Percentiles rank a stretch among this genome's conserved stretches.
Evolutionary conservation across 2,113 vertebrate genomes (phyloP).

Genomic region (Spermophilus dauricus): DNA sequence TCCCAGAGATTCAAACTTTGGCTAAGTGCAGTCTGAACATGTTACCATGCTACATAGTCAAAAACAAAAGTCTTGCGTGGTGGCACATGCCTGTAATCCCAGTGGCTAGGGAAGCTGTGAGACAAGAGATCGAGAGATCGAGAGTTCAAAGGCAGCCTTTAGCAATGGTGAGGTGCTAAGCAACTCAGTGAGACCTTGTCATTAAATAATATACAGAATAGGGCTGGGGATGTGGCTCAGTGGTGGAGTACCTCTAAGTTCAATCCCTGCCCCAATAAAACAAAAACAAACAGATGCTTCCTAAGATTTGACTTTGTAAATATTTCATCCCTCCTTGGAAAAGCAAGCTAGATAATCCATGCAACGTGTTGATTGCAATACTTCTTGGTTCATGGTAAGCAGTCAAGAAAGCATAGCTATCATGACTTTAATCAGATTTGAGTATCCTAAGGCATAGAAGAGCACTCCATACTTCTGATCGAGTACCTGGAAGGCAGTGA

Average conservation of each 20-base stretch:
- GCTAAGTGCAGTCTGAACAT: background rate
- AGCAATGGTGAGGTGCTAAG: too few relatives aligned
- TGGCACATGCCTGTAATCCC: too few relatives aligned
- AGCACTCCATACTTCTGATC: background rate
- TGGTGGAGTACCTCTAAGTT: too few relatives aligned
- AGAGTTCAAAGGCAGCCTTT: too few relatives aligned
- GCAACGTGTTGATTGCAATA: background rate
- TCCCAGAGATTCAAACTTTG: background rate
- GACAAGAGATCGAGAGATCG: too few relatives aligned
- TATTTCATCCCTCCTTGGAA: background rate
- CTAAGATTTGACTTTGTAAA: background rate
- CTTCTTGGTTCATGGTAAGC: background rate
- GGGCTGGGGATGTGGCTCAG: too few relatives aligned
- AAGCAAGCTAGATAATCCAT: background rate
- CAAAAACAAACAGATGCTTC: background rate
- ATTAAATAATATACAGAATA: too few relatives aligned
- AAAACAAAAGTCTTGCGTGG: background rate
- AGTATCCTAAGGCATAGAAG: background rate
- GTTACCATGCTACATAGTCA: background rate
- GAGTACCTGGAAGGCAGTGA: background rate
- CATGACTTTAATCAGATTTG: background rate
- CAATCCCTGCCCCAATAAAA: too few relatives aligned
- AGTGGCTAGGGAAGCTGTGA: too few relatives aligned
- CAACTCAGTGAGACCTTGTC: too few relatives aligned
- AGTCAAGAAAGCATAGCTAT: background rate